phyloP scores from a whole-genome alignment of 2,797 vertebrate species.

The Mormyrus proboscirostris region DNA sequence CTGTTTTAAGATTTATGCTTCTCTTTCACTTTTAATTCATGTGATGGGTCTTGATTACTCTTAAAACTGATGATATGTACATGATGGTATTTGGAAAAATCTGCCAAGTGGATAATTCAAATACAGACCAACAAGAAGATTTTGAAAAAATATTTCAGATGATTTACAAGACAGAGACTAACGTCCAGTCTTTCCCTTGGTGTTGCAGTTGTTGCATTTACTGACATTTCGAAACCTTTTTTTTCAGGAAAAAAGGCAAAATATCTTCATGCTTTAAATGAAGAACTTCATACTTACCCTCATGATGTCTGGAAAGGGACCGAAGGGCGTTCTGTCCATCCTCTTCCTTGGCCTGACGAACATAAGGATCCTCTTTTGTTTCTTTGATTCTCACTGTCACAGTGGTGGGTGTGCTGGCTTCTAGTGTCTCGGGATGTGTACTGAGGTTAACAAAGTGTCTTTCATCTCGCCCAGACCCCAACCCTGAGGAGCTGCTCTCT shows the following conservation, averaged over 20 bases:
- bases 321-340: conserved; percentile 51
- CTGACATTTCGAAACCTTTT: neutral
- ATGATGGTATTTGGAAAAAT: neutral
- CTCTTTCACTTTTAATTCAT: neutral
- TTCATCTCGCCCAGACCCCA: neutral
- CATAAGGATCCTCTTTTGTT: conserved; percentile 44
- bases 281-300: conserved; percentile 50
- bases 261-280: neutral
- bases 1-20: neutral
- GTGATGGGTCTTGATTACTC: neutral
- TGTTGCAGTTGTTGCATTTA: conserved; percentile 1
- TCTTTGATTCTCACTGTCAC: conserved; percentile 40
- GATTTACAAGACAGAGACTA: neutral
- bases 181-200: neutral
- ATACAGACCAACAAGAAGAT: neutral
- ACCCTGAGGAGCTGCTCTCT: neutral
- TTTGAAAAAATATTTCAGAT: neutral
- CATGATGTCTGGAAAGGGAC: conserved; percentile 40
- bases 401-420: conserved; percentile 43
- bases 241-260: neutral
- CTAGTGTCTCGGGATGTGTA: neutral
- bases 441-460: conserved; percentile 2
- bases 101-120: neutral
- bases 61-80: neutral
- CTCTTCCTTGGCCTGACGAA: conserved; percentile 46